Conservation (phyloP, 1,140 invertebrate species). For the Luehdorfia chinensis region DNA sequence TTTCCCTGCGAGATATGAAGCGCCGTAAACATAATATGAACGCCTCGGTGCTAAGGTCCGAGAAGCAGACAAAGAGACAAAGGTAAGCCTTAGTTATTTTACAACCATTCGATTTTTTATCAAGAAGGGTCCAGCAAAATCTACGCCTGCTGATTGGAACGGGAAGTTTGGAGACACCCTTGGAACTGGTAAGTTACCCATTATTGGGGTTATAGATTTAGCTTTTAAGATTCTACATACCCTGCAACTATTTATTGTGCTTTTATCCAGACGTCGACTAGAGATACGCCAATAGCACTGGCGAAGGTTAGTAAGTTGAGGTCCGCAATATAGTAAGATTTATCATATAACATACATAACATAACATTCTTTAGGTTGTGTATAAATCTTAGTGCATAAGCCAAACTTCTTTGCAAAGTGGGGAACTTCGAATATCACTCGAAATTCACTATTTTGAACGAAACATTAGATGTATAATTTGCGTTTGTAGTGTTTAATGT, state of each 20-base stretch:
- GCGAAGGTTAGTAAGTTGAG: slow-evolving; percentile 17
- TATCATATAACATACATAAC: slow-evolving; percentile 8
- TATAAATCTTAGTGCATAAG: slow-evolving; percentile 20
- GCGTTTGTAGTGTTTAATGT: not conserved
- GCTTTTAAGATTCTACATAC: slow-evolving; percentile 16
- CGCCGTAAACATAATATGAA: too few species aligned
- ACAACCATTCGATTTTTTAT: too few species aligned
- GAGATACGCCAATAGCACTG: not conserved
- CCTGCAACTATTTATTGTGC: slow-evolving; percentile 11
- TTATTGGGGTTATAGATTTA: slow-evolving; percentile 16
- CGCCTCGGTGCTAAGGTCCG: too few species aligned
- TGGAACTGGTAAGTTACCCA: too few species aligned
- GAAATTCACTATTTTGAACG: slow-evolving; percentile 16
- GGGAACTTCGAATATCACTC: slow-evolving; percentile 23
- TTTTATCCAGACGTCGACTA: too few species aligned
- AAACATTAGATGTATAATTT: too few species aligned
- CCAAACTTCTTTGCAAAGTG: slow-evolving; percentile 16
- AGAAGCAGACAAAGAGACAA: too few species aligned
- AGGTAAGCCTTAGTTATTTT: too few species aligned
- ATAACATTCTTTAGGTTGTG: slow-evolving; percentile 14
- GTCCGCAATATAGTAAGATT: slow-evolving; percentile 20
- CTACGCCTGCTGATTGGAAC: too few species aligned
- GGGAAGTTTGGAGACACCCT: too few species aligned
- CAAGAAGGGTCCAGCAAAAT: too few species aligned
- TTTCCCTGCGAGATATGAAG: too few species aligned